These are phyloP conservation scores for Brachyrhaphis roseni DNA, from an alignment of 2,797 vertebrate genomes.

Conservation along the genomic window DNA sequence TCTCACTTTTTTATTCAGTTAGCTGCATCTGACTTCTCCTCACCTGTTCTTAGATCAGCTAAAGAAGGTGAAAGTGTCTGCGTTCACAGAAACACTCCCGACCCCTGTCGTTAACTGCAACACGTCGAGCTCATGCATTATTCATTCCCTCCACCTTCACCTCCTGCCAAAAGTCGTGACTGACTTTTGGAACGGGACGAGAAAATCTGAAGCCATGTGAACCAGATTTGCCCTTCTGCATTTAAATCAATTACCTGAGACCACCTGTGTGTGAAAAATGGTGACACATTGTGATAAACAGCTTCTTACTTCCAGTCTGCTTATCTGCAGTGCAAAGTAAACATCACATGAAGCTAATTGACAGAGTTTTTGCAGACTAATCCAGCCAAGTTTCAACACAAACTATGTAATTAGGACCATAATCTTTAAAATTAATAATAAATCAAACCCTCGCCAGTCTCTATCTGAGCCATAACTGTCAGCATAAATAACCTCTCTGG, in stretches of 20 bases:
- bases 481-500: conserved; percentile 67
- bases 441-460: background rate
- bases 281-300: conserved; percentile 14
- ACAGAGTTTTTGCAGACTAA: background rate
- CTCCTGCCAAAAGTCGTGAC: conserved; percentile 61
- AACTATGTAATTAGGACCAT: background rate
- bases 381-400: conserved; percentile 2
- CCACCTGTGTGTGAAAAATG: conserved; percentile 18
- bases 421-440: background rate
- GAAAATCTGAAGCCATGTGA: conserved; percentile 55
- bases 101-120: conserved; percentile 63
- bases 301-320: background rate
- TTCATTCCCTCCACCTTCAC: conserved; percentile 69
- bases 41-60: conserved; percentile 39
- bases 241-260: conserved; percentile 30
- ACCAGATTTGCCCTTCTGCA: conserved; percentile 41
- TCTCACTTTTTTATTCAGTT: background rate
- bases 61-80: conserved; percentile 20
- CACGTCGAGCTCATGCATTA: conserved; percentile 71
- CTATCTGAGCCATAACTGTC: conserved; percentile 58
- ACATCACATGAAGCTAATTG: conserved; percentile 4
- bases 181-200: conserved; percentile 12
- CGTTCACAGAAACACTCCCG: conserved; percentile 18
- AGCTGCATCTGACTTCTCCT: conserved; percentile 24
- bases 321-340: conserved; percentile 5